Evolutionary conservation across 2,113 vertebrate genomes (phyloP).

Genomic region (Campylomormyrus numenius): DNA sequence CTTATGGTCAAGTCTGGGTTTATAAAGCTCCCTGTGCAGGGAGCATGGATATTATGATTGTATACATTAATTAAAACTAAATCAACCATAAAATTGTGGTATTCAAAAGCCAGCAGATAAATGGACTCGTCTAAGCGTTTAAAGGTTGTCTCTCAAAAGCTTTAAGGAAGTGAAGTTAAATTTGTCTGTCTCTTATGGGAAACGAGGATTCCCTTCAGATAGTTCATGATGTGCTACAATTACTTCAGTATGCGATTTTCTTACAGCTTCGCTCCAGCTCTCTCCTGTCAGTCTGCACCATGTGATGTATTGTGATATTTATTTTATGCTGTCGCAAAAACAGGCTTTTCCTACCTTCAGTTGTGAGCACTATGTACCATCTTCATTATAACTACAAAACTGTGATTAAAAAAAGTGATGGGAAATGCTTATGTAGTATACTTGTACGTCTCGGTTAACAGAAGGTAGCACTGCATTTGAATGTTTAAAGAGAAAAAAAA

Average conservation of each 20-base stretch:
- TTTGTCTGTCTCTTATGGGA: slow-evolving; percentile 4
- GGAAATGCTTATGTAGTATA: slow-evolving; percentile 64
- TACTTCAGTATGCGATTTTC: background rate
- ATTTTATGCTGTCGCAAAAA: slow-evolving; percentile 24
- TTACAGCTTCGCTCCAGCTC: background rate
- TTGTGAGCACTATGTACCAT: slow-evolving; percentile 13
- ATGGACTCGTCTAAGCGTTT: slow-evolving; percentile 39
- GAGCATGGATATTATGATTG: background rate
- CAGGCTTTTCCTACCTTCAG: slow-evolving; percentile 3
- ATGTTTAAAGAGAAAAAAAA: slow-evolving; percentile 50
- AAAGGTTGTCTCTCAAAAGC: slow-evolving; percentile 47
- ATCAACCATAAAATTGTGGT: background rate
- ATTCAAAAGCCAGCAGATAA: slow-evolving; percentile 24
- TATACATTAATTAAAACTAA: slow-evolving; percentile 1
- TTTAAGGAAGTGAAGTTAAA: slow-evolving; percentile 49
- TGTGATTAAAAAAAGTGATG: slow-evolving; percentile 52
- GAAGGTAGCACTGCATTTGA: slow-evolving; percentile 58
- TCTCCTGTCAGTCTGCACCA: slow-evolving; percentile 49
- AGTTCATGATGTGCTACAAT: background rate
- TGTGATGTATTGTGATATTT: slow-evolving; percentile 35
- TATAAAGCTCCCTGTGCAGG: background rate
- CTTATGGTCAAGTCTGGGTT: slow-evolving; percentile 18
- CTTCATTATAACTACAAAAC: slow-evolving; percentile 53
- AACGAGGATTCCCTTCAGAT: background rate
- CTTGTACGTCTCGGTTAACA: background rate